Base-by-base conservation (phyloP, 2,797 vertebrate species). In the Xerus rutilus region DNA sequence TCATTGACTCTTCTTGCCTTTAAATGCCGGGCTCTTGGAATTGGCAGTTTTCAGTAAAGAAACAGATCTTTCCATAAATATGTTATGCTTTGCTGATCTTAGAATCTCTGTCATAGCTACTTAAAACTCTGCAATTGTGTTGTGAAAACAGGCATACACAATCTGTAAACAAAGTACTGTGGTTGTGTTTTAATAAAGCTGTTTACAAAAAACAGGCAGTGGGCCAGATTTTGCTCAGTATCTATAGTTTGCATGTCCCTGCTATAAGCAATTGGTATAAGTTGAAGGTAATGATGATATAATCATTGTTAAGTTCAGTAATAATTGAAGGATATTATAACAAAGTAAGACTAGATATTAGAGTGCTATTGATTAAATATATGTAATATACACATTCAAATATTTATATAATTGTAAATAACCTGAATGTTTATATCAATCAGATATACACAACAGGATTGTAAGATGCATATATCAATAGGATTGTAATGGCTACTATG, bases 321-420 rank as follows among this genome's bases (percentile, higher is more conserved):
- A 83, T 35, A 73, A 73, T 62, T 64, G 28, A 82, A 90, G 21
- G 32, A 35, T 70, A 35, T 35, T 87, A 23, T 85, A 73, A 47
- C 35, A 65, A 62, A 76, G 8, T 39, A 9, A 92, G 28, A 83
- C 39, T 64, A 57, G 64, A 23, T 73, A 64, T 90, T 90, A 84
- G 72, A 57, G 77, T 90, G 82, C 45, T 92, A 5, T 49, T 91
- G 69, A 90, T 89, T 76, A 81, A 86, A 84, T 59, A 77, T n/a
- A 73, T 43, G 70, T 28, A 65, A 83, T 47, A 47, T 18, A 47
- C 65, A 21, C 49, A 43, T n/a, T 81, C 47, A 87, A 78, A 67
- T 95, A 92, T 95, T 92, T 92, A 47, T 89, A 11, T 72, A 72
- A 86, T 78, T 86, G 0, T 86, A 89, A 73, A 67, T 91, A 91